A percentile compares a stretch with the other conserved stretches of the same genome.
These are phyloP conservation scores for Solenopsis invicta DNA, from an alignment of 1,140 invertebrate genomes.

Conservation along the genomic window DNA sequence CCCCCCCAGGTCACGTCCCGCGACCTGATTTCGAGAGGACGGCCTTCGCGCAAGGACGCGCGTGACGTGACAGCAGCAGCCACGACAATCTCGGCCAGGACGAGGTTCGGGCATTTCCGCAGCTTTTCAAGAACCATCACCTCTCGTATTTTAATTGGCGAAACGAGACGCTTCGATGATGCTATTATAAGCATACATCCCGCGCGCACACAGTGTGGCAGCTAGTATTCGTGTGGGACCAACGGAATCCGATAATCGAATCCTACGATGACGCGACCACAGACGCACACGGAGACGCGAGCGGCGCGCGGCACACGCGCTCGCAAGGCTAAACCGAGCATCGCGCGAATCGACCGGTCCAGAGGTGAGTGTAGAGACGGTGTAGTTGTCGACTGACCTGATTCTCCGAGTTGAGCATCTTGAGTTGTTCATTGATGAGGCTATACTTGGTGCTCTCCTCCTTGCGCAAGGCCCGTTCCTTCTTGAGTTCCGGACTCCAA, in stretches of 20 bases:
- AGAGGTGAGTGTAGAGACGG: no score
- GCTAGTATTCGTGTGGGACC: neutral
- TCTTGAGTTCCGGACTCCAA: conserved; percentile 99
- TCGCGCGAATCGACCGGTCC: conserved; percentile 28
- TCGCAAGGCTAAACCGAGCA: conserved; percentile 9
- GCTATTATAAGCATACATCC: neutral
- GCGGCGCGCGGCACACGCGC: neutral
- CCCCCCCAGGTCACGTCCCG: neutral
- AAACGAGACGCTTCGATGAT: neutral
- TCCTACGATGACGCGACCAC: neutral
- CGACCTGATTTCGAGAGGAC: conserved; percentile 47
- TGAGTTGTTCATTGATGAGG: conserved; percentile 98
- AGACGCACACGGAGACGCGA: neutral
- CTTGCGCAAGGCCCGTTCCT: conserved; percentile 97
- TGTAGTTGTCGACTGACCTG: conserved; percentile 91
- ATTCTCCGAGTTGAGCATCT: conserved; percentile 98
- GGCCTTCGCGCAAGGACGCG: conserved; percentile 52
- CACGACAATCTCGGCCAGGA: conserved; percentile 12
- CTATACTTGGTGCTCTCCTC: conserved; percentile 99
- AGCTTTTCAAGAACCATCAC: neutral
- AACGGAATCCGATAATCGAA: conserved; percentile 58
- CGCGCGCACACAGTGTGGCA: no score
- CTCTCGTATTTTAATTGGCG: neutral
- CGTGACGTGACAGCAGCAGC: conserved; percentile 44
- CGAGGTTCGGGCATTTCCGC: conserved; percentile 35